Conservation (phyloP, 2,888 invertebrate species). For the Melieria omissa region DNA sequence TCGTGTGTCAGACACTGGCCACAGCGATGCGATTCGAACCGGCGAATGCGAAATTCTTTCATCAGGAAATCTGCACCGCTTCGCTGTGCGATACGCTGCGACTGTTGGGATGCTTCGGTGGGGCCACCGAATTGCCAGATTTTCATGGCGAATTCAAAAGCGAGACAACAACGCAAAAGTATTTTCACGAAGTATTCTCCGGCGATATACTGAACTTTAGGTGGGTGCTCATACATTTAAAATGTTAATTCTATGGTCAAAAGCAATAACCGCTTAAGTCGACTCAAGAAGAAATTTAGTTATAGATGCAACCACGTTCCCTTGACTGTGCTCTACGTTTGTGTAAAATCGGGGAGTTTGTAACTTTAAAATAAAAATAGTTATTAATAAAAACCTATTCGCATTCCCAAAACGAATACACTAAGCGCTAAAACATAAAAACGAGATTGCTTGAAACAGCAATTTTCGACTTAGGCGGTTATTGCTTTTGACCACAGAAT, state of each 20-base stretch:
- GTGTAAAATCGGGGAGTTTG: too few relatives aligned
- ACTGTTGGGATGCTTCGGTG: slow-evolving; percentile 88
- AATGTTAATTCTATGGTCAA: too few relatives aligned
- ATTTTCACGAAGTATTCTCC: slow-evolving; percentile 80
- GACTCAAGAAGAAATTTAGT: too few relatives aligned
- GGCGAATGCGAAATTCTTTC: slow-evolving; percentile 98
- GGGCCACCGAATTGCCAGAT: slow-evolving; percentile 68
- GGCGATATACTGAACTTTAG: slow-evolving; percentile 76
- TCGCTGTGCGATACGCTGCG: slow-evolving; percentile 93
- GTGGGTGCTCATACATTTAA: slow-evolving; percentile 41
- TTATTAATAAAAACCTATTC: too few relatives aligned
- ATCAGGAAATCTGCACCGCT: slow-evolving; percentile 94
- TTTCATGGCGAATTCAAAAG: slow-evolving; percentile 61
- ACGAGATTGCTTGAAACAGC: too few relatives aligned
- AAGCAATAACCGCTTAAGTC: too few relatives aligned
- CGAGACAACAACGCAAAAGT: slow-evolving; percentile 63
- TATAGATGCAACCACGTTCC: fast-evolving
- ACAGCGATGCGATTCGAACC: slow-evolving; percentile 99
- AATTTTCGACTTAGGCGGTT: too few relatives aligned
- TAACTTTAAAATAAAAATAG: too few relatives aligned
- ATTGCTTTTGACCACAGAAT: too few relatives aligned
- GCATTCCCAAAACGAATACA: too few relatives aligned
- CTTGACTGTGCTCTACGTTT: too few relatives aligned
- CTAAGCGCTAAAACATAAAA: too few relatives aligned
- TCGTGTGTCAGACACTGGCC: slow-evolving; percentile 93